A percentile compares a stretch with the other conserved stretches of the same genome.
phyloP scores from a whole-genome alignment of 2,888 invertebrate genomes.

The Muschampia plurimacula region DNA sequence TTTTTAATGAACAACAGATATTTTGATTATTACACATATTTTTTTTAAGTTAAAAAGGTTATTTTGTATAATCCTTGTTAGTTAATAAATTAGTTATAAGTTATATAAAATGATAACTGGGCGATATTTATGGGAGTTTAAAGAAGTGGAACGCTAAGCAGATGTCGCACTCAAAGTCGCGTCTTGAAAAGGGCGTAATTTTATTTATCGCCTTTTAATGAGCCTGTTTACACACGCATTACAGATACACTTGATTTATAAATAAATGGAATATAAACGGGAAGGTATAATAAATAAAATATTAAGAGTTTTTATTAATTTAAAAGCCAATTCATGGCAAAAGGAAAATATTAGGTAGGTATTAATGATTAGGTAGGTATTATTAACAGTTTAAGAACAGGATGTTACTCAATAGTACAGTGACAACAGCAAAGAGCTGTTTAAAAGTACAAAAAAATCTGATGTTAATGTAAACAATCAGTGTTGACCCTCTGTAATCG shows the following conservation, averaged over 20 bases:
- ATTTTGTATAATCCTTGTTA: constrained; percentile 46
- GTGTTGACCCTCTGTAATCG: constrained; percentile 62
- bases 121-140: constrained; percentile 71
- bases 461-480: constrained; percentile 42
- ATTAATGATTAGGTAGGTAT: background rate
- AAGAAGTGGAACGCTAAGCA: constrained; percentile 66
- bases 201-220: constrained; percentile 84
- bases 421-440: constrained; percentile 5
- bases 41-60: constrained; percentile 58
- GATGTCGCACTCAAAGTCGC: constrained; percentile 67
- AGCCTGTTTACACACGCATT: constrained; percentile 68
- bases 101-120: constrained; percentile 62
- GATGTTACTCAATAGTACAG: background rate
- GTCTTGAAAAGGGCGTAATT: constrained; percentile 77
- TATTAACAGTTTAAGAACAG: background rate
- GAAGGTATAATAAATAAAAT: no score
- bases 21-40: constrained; percentile 62
- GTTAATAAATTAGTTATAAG: constrained; percentile 48
- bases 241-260: constrained; percentile 20
- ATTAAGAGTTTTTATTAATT: background rate
- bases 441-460: constrained; percentile 24
- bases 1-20: constrained; percentile 57
- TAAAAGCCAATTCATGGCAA: background rate
- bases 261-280: background rate
- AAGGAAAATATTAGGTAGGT: background rate